These are phyloP conservation scores for Andrena flavipes DNA, from an alignment of 2,888 invertebrate genomes.

Conservation along the genomic window DNA sequence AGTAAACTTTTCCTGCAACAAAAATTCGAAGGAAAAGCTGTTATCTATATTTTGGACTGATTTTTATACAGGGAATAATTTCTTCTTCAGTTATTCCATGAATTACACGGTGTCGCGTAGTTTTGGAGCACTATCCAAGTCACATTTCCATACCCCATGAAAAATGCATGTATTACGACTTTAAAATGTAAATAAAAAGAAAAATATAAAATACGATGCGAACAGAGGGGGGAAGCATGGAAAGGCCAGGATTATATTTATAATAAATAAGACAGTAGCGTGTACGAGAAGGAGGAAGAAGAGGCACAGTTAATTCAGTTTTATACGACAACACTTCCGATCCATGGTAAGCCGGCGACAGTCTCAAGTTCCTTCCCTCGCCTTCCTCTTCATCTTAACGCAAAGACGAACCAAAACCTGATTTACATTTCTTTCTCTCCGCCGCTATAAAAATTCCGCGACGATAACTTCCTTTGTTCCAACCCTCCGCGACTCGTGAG, in stretches of 20 bases:
- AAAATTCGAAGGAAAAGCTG: background rate
- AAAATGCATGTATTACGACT: conserved; percentile 9
- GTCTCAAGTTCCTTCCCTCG: conserved; percentile 46
- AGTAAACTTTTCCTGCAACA: background rate
- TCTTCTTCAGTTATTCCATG: background rate
- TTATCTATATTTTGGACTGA: background rate
- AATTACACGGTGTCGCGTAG: background rate
- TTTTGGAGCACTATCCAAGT: background rate
- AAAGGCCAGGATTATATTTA: conserved; percentile 40
- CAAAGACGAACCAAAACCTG: conserved; percentile 70
- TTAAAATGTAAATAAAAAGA: conserved; percentile 16
- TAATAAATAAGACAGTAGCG: conserved; percentile 52
- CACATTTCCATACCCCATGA: conserved; percentile 4
- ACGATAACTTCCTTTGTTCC: conserved; percentile 84
- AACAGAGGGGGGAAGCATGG: conserved; percentile 1
- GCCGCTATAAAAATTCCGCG: conserved; percentile 83
- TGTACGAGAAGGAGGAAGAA: conserved; percentile 21
- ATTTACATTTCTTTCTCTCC: conserved; percentile 83
- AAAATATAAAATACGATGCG: conserved; percentile 30
- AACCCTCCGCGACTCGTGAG: conserved; percentile 75
- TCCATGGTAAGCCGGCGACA: conserved; percentile 52
- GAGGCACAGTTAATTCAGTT: conserved; percentile 57
- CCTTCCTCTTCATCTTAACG: conserved; percentile 54
- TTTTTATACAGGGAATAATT: background rate
- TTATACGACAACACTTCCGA: conserved; percentile 63